A percentile compares a stretch with the other conserved stretches of the same genome.
Conservation (phyloP, 2,797 vertebrate genomes). For the Euthynnus affinis region DNA sequence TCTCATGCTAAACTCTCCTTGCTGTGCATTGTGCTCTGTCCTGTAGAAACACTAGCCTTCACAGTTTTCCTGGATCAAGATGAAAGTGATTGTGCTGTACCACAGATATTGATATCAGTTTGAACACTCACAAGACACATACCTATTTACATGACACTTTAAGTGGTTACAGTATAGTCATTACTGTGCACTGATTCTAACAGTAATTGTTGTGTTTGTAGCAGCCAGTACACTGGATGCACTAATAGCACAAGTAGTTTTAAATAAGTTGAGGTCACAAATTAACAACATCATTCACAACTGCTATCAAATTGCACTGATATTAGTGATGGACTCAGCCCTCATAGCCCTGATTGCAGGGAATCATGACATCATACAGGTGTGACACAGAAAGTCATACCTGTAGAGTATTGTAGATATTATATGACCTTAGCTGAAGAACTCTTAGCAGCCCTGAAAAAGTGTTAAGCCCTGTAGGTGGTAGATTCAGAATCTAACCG, state of each 20-base stretch:
- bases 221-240: constrained; percentile 74
- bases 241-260: constrained; percentile 66
- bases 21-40: constrained; percentile 57
- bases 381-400: constrained; percentile 72
- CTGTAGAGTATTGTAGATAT: constrained; percentile 66
- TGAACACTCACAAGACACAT: constrained; percentile 65
- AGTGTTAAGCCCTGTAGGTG: constrained; percentile 79
- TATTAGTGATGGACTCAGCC: constrained; percentile 75
- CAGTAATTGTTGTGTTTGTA: constrained; percentile 72
- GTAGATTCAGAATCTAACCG: constrained; percentile 76
- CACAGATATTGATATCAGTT: constrained; percentile 49
- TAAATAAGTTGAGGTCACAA: constrained; percentile 71
- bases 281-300: constrained; percentile 73
- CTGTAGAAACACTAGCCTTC: constrained; percentile 66
- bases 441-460: constrained; percentile 78
- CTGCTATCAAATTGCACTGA: constrained; percentile 66
- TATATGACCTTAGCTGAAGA: constrained; percentile 67
- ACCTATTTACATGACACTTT: constrained; percentile 82
- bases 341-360: constrained; percentile 79
- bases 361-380: constrained; percentile 72
- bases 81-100: constrained; percentile 53
- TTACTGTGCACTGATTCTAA: constrained; percentile 78
- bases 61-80: constrained; percentile 68
- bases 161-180: constrained; percentile 79
- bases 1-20: constrained; percentile 12